These are phyloP conservation scores for Pandemis cinnamomeana DNA, from an alignment of 2,888 invertebrate species.

Conservation along the genomic window DNA sequence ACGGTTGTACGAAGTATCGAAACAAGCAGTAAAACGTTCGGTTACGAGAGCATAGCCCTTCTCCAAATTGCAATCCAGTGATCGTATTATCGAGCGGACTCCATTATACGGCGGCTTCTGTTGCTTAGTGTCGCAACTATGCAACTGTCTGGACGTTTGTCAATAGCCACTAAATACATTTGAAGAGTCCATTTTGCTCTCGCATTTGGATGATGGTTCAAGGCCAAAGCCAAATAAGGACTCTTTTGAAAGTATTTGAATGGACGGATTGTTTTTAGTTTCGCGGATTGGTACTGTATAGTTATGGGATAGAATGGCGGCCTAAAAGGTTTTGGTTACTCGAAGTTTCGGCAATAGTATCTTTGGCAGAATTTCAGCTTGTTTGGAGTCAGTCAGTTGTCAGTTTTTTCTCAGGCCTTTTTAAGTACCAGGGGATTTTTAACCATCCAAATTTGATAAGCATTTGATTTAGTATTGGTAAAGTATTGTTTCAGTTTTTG, in stretches of 20 bases:
- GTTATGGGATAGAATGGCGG: not conserved
- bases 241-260: not conserved
- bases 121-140: slow-evolving; percentile 17
- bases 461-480: no score
- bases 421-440: no score
- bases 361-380: no score
- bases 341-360: not conserved
- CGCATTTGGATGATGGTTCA: not conserved
- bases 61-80: slow-evolving; percentile 23
- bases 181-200: slow-evolving; percentile 2
- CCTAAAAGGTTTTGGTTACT: not conserved
- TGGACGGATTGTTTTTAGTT: not conserved
- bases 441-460: no score
- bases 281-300: not conserved
- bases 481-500: no score
- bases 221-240: slow-evolving; percentile 11
- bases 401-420: no score
- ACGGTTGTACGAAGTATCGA: not conserved
- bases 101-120: slow-evolving; percentile 26
- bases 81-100: slow-evolving; percentile 16
- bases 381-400: no score
- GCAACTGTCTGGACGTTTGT: not conserved
- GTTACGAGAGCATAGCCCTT: slow-evolving; percentile 31
- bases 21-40: not conserved
- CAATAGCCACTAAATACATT: slow-evolving; percentile 11